Base-by-base conservation (phyloP, 2,888 invertebrate species). In the Drosophila rubida region DNA sequence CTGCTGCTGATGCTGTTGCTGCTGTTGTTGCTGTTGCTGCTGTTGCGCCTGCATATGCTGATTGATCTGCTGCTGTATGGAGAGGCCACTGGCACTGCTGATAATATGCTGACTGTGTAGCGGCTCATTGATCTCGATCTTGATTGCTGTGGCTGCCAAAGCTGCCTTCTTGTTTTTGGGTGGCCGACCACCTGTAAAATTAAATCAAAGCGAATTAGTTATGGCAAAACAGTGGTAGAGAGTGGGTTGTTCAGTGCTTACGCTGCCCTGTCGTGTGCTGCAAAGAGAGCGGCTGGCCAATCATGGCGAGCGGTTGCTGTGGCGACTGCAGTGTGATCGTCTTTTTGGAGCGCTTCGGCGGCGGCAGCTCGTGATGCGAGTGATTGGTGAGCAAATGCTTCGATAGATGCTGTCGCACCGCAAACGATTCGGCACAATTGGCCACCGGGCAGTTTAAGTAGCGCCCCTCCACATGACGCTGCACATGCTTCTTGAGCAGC, bases 381-480 rank as follows among this genome's bases (percentile, higher is more conserved):
- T 92, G 92, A 77, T 90, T 91, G 72, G 90, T 90, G 80, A 92
- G 87, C 87, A 92, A 88, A 77, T 92, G 92, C 84, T 92, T 92
- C 51, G 91, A 91, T 69, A 92, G 89, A 87, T 92, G 92, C 84
- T 92, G 91, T 69, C 92, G 92, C 59, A 92, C 90, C 22, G 92
- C 90, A 80, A 92, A 92, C 32, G 92, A 91, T 84, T 92, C 91
- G 69, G 89, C 89, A 73, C 92, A 92, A 80, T 90, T 91, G 69
- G 90, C 85, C 78, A 92, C 91, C 75, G 92, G 91, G 71, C 92
- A 92, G 71, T 90, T 90, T 62, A 92, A 83, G 67, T 92, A 92
- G 71, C 92, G 90, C 45, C 92, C 92, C 86, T 92, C 92, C 65
- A 92, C 91, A 84, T 92, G 92, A 44, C 91, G 90, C 71, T 92